Evolutionary conservation across 2,113 vertebrate genomes (phyloP).

Genomic region (Edolisoma coerulescens): DNA sequence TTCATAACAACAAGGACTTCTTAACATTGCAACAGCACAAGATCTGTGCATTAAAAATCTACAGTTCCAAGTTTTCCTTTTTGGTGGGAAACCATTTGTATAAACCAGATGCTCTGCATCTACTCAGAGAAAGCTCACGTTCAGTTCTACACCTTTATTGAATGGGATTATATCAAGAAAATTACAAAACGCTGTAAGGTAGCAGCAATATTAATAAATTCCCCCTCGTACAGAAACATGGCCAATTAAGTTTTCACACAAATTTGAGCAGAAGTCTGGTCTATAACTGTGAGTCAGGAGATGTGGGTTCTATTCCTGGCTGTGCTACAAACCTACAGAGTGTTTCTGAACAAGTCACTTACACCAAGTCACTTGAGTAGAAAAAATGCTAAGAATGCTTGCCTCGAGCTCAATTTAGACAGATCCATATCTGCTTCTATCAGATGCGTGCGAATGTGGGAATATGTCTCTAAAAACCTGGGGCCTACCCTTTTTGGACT

Average conservation of each 20-base stretch:
- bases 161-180: slow-evolving; percentile 8
- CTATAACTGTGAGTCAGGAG: slow-evolving; percentile 30
- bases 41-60: slow-evolving; percentile 71
- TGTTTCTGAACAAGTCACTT: slow-evolving; percentile 52
- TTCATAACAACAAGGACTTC: slow-evolving; percentile 80
- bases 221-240: background rate
- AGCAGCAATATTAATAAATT: slow-evolving; percentile 8
- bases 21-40: slow-evolving; percentile 72
- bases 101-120: slow-evolving; percentile 71
- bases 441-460: background rate
- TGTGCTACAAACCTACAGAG: slow-evolving; percentile 28
- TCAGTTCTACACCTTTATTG: slow-evolving; percentile 44
- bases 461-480: background rate
- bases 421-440: slow-evolving; percentile 6
- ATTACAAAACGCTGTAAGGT: background rate
- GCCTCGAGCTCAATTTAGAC: background rate
- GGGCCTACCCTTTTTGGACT: background rate
- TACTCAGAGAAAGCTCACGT: slow-evolving; percentile 7
- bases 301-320: slow-evolving; percentile 36
- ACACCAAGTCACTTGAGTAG: slow-evolving; percentile 43
- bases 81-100: slow-evolving; percentile 59
- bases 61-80: slow-evolving; percentile 68
- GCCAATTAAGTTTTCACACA: slow-evolving; percentile 43
- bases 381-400: slow-evolving; percentile 32
- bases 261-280: slow-evolving; percentile 25